Conservation (phyloP, 2,113 vertebrate genomes). For the Globicephala melas region DNA sequence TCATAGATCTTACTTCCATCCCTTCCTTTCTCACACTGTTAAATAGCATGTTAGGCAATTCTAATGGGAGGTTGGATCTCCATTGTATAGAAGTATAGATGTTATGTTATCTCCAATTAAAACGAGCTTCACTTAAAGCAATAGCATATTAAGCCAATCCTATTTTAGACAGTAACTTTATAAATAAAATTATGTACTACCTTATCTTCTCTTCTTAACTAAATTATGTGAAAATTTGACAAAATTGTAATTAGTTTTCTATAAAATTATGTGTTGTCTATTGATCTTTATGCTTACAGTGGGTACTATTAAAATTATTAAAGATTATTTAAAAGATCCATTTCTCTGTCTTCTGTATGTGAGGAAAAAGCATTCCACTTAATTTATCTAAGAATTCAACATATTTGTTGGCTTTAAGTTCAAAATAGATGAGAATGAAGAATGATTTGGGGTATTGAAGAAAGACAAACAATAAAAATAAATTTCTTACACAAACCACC, state of each 20-base stretch:
- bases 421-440: constrained; percentile 7
- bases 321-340: neutral
- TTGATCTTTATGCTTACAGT: neutral
- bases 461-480: constrained; percentile 13
- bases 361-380: neutral
- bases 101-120: neutral
- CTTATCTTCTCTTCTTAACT: neutral
- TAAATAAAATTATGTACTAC: neutral
- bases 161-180: neutral
- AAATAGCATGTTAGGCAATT: neutral
- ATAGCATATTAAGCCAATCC: neutral
- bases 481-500: neutral
- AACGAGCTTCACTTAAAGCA: constrained; percentile 2
- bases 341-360: neutral
- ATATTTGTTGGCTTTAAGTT: neutral
- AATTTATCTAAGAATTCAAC: neutral
- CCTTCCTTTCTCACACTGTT: neutral
- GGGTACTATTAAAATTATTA: neutral
- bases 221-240: neutral
- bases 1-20: neutral
- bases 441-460: neutral
- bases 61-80: neutral
- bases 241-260: neutral
- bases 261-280: neutral
- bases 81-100: neutral